Base-by-base conservation (phyloP, 2,797 vertebrate species). In the Acropternis orthonyx region DNA sequence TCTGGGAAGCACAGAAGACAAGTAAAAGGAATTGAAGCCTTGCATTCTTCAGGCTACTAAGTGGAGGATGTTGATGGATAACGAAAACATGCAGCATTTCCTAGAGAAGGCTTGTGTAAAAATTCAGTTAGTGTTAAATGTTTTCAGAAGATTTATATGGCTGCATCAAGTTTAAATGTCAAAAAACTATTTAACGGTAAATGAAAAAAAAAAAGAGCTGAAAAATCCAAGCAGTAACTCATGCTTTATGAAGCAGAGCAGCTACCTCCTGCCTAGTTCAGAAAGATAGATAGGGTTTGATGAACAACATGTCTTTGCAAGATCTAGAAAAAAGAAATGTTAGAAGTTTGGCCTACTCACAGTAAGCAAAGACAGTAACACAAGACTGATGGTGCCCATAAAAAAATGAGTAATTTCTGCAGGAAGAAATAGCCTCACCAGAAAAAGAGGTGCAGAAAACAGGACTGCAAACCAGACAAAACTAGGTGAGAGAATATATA, bases 401-500 rank as follows among this genome's bases (percentile, higher is more conserved):
- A 66, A 91, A 48, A 93, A 91, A 71, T 51, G 65, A 93, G 14
- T 74, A 63, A 81, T 91, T 91, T 92, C 71, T 92, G 39, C 22
- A 61, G 48, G 67, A 84, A 77, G 62, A 84, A 93, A 30, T 52
- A 58, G 30, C 34, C 49, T 93, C 56, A 41, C 65, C 49, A 30
- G 72, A 51, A 34, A 58, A 85, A 67, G 27, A 63, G 26, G 7
- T 37, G 21, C 26, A 68, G 43, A 80, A 82, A 79, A 59, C 30
- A 80, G 76, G 68, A 74, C 34, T 72, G 65, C 41, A 88, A 81
- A 63, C 14, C 26, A 74, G 65, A 43, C 17, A 58, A 41, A 94
- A 46, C n/a, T 49, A 12, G 10, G 28, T 18, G 20, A 75, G 34
- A 71, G 30, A 28, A n/a, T 48, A 26, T n/a, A 3, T 62, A 1